phyloP scores from a whole-genome alignment of 2,888 invertebrate genomes.

The Hermaeophaga mercurialis region DNA sequence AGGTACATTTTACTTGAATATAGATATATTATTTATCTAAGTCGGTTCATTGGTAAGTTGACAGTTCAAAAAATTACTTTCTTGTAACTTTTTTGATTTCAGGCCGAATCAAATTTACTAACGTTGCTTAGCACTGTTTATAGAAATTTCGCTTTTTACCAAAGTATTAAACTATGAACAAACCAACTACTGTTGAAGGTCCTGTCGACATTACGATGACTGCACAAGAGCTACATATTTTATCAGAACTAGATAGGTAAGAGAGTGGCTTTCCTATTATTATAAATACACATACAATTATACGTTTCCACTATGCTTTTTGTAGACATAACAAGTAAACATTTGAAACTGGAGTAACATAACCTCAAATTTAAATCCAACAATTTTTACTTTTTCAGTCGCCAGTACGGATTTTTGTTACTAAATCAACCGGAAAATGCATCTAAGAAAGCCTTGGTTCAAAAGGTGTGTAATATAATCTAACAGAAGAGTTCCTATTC shows the following conservation, averaged over 20 bases:
- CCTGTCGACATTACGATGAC: constrained; percentile 61
- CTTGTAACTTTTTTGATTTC: too few relatives aligned
- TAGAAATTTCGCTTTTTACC: neutral
- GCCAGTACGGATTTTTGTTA: constrained; percentile 89
- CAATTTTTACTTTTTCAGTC: constrained; percentile 64
- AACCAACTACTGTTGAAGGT: constrained; percentile 49
- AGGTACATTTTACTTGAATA: neutral
- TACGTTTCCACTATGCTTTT: neutral
- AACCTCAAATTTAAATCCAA: neutral
- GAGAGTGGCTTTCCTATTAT: neutral
- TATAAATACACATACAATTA: neutral
- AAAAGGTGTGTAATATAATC: constrained; percentile 63
- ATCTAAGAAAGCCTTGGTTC: constrained; percentile 78
- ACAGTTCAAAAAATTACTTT: neutral
- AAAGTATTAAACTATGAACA: constrained; percentile 45
- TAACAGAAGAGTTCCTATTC: constrained; percentile 1
- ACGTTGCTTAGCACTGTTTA: neutral
- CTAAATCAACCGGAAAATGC: constrained; percentile 80
- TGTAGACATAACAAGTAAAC: too few relatives aligned
- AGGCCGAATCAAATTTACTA: neutral
- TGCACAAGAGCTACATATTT: constrained; percentile 82
- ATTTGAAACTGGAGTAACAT: neutral
- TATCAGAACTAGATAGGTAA: constrained; percentile 85
- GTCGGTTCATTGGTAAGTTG: neutral
- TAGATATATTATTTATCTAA: neutral